Evolutionary conservation across 2,113 vertebrate species (phyloP), one percentile per base, ranked within the genome.

Genomic region (Thryonomys swinderianus): DNA sequence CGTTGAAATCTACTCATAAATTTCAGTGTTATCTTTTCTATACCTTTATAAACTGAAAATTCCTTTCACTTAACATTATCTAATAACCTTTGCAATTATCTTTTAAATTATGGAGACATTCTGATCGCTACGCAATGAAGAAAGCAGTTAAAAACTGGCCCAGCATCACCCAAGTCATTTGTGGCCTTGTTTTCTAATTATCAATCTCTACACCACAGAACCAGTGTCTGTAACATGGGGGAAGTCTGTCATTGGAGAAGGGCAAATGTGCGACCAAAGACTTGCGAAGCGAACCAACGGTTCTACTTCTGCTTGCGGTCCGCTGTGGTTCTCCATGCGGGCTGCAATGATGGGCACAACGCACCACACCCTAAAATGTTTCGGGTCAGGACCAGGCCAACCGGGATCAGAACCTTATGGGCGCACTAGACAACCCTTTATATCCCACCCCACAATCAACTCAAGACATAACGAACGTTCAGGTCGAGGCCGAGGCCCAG

Each of bases 1-100:
- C 11, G 48, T 2, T 84, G 48, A 73, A 32, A 62, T 34, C 32
- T 67, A 84, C 1, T 85, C 64, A 91, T 20, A 81, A 92, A 80
- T 93, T 81, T 85, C 37, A 3, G 30, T 53, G 53, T 32, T 18
- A 45, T 57, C 4, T 37, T 91, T 69, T 55, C 23, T 16, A 86
- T 23, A 61, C 61, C 30, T 94, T 76, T 73, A 32, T 93, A 88
- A 96, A 53, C 3, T 34, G 51, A 73, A n/a, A 80, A 76, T 64
- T 90, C 69, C 62, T 51, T 95, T 76, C 40, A 76, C 66, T 83
- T 78, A 64, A 76, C 37, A 32, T 76, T 57, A 78, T 79, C 25
- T 61, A 71, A 66, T 30, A 79, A 69, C 83, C 59, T 89, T 95
- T 92, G 25, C 61, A 93, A 79, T 32, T 67, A 45, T 10, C 7